Evolutionary conservation across 2,113 vertebrate genomes (phyloP).

Genomic region (Corapipo altera): DNA sequence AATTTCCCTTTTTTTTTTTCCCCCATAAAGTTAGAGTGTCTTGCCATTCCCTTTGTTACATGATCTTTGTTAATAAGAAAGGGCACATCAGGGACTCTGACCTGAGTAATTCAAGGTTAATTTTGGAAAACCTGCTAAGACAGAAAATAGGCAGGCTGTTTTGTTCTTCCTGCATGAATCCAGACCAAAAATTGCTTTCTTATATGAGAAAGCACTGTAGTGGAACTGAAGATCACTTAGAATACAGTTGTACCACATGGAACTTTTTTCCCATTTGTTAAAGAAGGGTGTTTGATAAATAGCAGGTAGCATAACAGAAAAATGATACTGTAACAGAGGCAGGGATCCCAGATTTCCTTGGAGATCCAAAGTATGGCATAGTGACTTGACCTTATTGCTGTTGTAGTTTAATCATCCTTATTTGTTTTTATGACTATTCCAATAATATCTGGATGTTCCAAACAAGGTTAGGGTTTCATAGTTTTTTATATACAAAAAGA

Average conservation of each 20-base stretch:
- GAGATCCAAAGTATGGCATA: neutral
- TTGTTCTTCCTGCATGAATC: neutral
- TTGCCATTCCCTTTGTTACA: neutral
- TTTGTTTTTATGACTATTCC: neutral
- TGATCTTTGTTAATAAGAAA: neutral
- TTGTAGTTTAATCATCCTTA: neutral
- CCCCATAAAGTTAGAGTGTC: neutral
- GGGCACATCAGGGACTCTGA: neutral
- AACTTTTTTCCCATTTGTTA: neutral
- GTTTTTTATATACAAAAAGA: neutral
- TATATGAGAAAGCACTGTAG: neutral
- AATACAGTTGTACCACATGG: neutral
- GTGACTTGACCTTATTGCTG: neutral
- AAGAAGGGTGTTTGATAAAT: neutral
- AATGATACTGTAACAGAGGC: neutral
- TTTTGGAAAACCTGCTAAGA: neutral
- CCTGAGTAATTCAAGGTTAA: neutral
- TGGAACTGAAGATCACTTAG: neutral
- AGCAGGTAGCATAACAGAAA: neutral
- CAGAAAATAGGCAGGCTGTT: neutral
- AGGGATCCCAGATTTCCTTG: neutral
- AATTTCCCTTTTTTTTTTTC: neutral
- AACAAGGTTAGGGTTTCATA: neutral
- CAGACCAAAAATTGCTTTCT: neutral
- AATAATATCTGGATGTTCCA: neutral